Evolutionary conservation across 2,888 invertebrate species (phyloP).

Genomic region (Synanthedon andrenaeformis): DNA sequence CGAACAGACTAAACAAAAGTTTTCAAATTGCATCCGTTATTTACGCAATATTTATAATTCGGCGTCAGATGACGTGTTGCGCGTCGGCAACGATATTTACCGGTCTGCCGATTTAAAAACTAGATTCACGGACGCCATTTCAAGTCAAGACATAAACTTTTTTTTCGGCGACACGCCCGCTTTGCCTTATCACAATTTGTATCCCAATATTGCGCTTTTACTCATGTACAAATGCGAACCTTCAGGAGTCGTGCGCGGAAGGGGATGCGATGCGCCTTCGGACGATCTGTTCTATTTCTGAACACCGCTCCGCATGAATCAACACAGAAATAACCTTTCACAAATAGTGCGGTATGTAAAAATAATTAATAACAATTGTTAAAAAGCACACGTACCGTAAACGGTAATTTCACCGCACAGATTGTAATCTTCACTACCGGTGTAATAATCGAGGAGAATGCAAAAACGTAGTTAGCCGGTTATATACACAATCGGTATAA

Average conservation of each 20-base stretch:
- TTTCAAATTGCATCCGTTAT: background rate
- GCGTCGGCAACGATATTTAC: slow-evolving; percentile 44
- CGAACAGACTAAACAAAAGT: background rate
- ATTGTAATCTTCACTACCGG: slow-evolving; percentile 43
- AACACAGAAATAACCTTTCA: slow-evolving; percentile 70
- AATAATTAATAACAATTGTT: slow-evolving; percentile 44
- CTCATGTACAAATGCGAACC: slow-evolving; percentile 8
- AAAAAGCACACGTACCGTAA: slow-evolving; percentile 59
- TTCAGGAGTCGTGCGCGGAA: slow-evolving; percentile 32
- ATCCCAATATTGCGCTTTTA: slow-evolving; percentile 10
- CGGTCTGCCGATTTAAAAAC: slow-evolving; percentile 59
- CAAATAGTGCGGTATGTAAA: slow-evolving; percentile 53
- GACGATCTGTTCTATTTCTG: slow-evolving; percentile 63
- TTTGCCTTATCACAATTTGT: slow-evolving; percentile 11
- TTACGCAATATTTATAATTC: slow-evolving; percentile 9
- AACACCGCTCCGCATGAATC: slow-evolving; percentile 67
- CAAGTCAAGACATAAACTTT: slow-evolving; percentile 39
- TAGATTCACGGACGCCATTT: slow-evolving; percentile 62
- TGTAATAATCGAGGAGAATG: slow-evolving; percentile 37
- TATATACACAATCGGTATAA: slow-evolving; percentile 27
- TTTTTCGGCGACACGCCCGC: slow-evolving; percentile 54
- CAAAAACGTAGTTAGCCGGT: slow-evolving; percentile 50
- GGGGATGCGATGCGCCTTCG: slow-evolving; percentile 53
- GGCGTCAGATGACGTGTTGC: slow-evolving; percentile 19
- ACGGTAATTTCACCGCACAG: slow-evolving; percentile 61